phyloP scores from a whole-genome alignment of 2,888 invertebrate species.

The Tuta absoluta region DNA sequence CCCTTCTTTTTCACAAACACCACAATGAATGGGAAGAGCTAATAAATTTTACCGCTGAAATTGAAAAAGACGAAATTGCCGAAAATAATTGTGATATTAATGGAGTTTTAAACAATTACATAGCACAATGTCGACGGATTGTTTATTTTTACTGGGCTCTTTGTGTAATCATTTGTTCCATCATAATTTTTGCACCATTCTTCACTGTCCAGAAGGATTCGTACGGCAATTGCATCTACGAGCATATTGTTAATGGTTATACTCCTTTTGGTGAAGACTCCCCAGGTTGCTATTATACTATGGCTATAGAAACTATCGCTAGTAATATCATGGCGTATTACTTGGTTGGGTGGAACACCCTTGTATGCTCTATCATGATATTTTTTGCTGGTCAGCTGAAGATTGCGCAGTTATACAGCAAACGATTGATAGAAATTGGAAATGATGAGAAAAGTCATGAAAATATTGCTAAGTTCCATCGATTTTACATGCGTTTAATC shows the following conservation, averaged over 20 bases:
- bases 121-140: constrained; percentile 50
- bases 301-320: constrained; percentile 55
- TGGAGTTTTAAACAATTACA: constrained; percentile 47
- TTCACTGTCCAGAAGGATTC: constrained; percentile 49
- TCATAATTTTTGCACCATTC: constrained; percentile 56
- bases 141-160: constrained; percentile 57
- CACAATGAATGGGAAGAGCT: neutral
- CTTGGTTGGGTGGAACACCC: constrained; percentile 60
- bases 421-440: constrained; percentile 38
- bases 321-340: constrained; percentile 55
- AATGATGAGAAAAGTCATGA: constrained; percentile 40
- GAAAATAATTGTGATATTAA: constrained; percentile 38
- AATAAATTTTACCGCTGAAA: neutral
- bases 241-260: constrained; percentile 58
- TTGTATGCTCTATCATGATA: constrained; percentile 59
- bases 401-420: constrained; percentile 49
- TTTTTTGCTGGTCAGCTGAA: constrained; percentile 64
- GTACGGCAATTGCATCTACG: constrained; percentile 53
- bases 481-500: constrained; percentile 48
- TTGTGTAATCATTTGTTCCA: constrained; percentile 50
- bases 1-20: neutral
- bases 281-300: constrained; percentile 57
- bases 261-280: constrained; percentile 53
- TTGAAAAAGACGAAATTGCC: constrained; percentile 38
- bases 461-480: constrained; percentile 56